phyloP scores from a whole-genome alignment of 1,140 invertebrate species.

The Chelonus insularis region DNA sequence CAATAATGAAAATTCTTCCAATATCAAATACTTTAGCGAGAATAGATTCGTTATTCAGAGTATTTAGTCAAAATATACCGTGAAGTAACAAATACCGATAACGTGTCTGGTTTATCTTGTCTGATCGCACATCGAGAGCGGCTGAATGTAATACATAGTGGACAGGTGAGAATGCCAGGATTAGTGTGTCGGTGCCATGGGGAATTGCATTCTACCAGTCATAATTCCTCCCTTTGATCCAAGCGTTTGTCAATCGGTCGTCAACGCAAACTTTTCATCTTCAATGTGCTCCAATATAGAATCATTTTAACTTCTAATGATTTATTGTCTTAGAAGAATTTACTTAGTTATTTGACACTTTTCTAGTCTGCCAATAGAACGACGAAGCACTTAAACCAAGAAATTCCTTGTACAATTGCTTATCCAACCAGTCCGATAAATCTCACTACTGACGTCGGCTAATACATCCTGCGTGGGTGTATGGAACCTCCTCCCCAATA shows the following conservation, averaged over 20 bases:
- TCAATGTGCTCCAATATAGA: background rate
- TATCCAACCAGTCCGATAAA: no score
- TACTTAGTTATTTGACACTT: no score
- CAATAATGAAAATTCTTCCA: no score
- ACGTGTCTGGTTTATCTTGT: slow-evolving; percentile 17
- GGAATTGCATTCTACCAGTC: background rate
- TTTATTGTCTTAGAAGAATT: no score
- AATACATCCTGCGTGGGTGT: no score
- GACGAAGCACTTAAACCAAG: no score
- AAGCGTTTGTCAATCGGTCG: background rate
- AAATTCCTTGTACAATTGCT: no score
- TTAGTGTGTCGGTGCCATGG: background rate
- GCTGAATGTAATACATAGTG: background rate
- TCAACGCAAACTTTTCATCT: background rate
- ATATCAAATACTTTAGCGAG: no score
- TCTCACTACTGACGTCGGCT: no score
- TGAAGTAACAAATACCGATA: background rate
- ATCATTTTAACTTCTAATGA: no score
- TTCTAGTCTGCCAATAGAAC: no score
- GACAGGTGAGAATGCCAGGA: slow-evolving; percentile 17
- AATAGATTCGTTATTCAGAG: no score
- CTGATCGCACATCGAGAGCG: background rate
- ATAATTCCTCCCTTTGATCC: slow-evolving; percentile 5
- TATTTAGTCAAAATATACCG: background rate
- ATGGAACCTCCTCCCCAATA: slow-evolving; percentile 3